Conservation (phyloP, 2,888 invertebrate genomes). For the Drosophila demipolita region DNA sequence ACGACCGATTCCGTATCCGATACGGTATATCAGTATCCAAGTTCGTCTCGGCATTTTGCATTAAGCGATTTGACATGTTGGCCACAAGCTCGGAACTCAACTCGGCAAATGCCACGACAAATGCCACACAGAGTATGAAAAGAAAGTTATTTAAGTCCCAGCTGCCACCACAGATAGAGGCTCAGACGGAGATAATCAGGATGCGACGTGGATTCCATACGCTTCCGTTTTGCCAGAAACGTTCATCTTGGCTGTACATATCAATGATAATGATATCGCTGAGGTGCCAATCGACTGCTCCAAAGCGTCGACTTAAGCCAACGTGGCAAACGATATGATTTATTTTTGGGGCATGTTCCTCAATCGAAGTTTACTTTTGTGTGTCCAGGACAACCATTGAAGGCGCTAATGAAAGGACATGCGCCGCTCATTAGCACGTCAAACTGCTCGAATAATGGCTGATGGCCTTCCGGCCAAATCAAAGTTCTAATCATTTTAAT, state of each 20-base stretch:
- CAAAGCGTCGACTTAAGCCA: conserved; percentile 43
- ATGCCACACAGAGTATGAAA: conserved; percentile 25
- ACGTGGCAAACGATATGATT: conserved; percentile 43
- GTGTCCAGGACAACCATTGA: conserved; percentile 13
- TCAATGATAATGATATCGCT: conserved; percentile 68
- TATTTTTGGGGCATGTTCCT: conserved; percentile 5
- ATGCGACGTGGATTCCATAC: conserved; percentile 41
- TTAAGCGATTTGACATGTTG: conserved; percentile 79
- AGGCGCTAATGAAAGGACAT: conserved; percentile 45
- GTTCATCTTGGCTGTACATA: conserved; percentile 19
- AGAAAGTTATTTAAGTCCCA: conserved; percentile 67
- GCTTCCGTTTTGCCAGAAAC: conserved; percentile 45
- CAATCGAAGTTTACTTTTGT: conserved; percentile 12
- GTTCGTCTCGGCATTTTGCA: conserved; percentile 54
- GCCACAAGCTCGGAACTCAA: conserved; percentile 35
- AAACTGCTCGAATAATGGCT: conserved; percentile 22
- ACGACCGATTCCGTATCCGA: conserved; percentile 68
- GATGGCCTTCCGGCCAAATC: conserved; percentile 66
- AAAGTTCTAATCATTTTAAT: conserved; percentile 71
- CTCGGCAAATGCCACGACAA: conserved; percentile 17
- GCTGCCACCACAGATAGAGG: conserved; percentile 26
- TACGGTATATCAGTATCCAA: conserved; percentile 52
- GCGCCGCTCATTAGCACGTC: conserved; percentile 63
- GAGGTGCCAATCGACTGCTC: conserved; percentile 74
- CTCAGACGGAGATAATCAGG: conserved; percentile 60